These are phyloP conservation scores for Taenioides sp. DNA, from an alignment of 2,797 vertebrate genomes.

Conservation along the genomic window DNA sequence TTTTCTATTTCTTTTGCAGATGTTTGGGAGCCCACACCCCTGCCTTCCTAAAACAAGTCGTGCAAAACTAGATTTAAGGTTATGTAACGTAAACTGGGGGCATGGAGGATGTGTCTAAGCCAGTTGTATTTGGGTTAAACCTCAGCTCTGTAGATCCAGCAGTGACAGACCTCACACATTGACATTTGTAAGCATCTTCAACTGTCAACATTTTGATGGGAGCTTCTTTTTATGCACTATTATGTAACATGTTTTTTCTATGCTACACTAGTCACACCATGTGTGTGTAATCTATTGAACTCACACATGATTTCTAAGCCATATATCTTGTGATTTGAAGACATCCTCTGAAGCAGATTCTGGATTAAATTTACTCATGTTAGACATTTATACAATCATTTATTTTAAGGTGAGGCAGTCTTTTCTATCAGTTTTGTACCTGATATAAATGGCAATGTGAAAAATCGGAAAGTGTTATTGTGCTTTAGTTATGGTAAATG, in stretches of 20 bases:
- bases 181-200: conserved; percentile 43
- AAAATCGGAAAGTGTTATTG: no score
- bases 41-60: conserved; percentile 61
- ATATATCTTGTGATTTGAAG: conserved; percentile 21
- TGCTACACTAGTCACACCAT: not conserved
- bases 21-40: conserved; percentile 34
- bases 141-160: conserved; percentile 55
- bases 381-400: not conserved
- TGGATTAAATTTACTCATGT: not conserved
- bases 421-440: not conserved
- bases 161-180: conserved; percentile 50
- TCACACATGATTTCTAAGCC: conserved; percentile 8
- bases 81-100: conserved; percentile 74
- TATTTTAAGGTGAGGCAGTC: not conserved
- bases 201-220: conserved; percentile 20
- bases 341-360: not conserved
- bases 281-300: not conserved
- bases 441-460: not conserved
- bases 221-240: conserved; percentile 16
- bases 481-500: no score
- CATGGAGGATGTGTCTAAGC: conserved; percentile 73
- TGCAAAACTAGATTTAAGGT: conserved; percentile 77
- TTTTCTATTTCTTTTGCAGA: conserved; percentile 38
- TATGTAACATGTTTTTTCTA: conserved; percentile 2
- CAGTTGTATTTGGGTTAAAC: conserved; percentile 77